phyloP scores from a whole-genome alignment of 2,888 invertebrate genomes.

The Vandiemenella viatica region DNA sequence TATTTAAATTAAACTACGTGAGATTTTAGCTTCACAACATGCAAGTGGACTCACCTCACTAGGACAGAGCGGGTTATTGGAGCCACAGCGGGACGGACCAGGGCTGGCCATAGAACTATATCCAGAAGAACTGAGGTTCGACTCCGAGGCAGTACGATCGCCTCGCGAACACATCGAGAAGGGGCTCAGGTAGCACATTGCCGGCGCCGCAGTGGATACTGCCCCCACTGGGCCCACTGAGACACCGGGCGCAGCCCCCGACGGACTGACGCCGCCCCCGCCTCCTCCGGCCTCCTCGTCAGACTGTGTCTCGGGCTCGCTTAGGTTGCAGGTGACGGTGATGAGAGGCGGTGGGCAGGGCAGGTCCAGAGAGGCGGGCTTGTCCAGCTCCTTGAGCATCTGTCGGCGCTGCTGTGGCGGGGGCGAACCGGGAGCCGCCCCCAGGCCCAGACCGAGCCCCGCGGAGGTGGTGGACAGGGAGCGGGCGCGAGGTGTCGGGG shows the following conservation, averaged over 20 bases:
- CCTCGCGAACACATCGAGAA: constrained; percentile 57
- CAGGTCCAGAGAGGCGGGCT: constrained; percentile 42
- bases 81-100: constrained; percentile 65
- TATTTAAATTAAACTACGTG: no score
- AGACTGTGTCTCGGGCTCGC: constrained; percentile 56
- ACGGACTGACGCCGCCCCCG: constrained; percentile 24
- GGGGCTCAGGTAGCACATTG: constrained; percentile 61
- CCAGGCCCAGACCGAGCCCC: constrained; percentile 3
- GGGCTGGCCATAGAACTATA: constrained; percentile 78
- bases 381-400: constrained; percentile 46
- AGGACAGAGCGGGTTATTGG: constrained; percentile 62
- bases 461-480: neutral
- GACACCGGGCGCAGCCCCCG: constrained; percentile 28
- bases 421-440: constrained; percentile 17
- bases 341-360: constrained; percentile 34
- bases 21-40: no score
- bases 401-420: constrained; percentile 30
- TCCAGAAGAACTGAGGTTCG: constrained; percentile 68
- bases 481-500: neutral
- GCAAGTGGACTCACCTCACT: constrained; percentile 63
- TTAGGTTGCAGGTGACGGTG: constrained; percentile 47
- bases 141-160: constrained; percentile 65
- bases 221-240: constrained; percentile 27
- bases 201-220: constrained; percentile 25
- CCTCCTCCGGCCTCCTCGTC: constrained; percentile 46